Evolutionary conservation across 2,797 vertebrate species (phyloP).

Genomic region (Mormyrus proboscirostris): DNA sequence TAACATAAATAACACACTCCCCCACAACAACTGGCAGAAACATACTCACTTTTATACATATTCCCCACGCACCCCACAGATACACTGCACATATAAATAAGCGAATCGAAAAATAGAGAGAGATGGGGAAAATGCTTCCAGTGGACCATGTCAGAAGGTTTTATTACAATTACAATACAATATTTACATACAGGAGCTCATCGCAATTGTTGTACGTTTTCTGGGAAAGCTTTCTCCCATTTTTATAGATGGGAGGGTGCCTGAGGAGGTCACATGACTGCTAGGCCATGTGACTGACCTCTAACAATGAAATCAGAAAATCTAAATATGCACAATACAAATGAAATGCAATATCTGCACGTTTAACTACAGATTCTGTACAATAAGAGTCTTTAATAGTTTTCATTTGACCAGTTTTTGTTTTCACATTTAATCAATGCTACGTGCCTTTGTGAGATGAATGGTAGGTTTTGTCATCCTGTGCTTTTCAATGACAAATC

Average conservation of each 20-base stretch:
- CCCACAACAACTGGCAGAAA: neutral
- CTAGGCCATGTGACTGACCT: neutral
- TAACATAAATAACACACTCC: neutral
- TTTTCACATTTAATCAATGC: neutral
- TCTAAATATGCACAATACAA: neutral
- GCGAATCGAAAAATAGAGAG: neutral
- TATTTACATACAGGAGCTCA: slow-evolving; percentile 22
- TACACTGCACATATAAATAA: neutral
- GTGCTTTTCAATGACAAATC: slow-evolving; percentile 32
- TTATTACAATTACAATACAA: slow-evolving; percentile 26
- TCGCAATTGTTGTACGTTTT: neutral
- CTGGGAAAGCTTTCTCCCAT: neutral
- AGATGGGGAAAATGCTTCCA: neutral
- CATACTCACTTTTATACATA: neutral
- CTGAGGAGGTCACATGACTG: neutral
- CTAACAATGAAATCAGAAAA: neutral
- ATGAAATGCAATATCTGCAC: neutral
- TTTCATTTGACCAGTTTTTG: neutral
- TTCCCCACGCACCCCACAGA: neutral
- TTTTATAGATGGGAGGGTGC: neutral
- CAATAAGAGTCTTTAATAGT: neutral
- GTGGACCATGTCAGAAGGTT: slow-evolving; percentile 11
- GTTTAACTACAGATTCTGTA: neutral
- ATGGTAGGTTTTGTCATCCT: neutral
- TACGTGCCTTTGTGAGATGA: neutral